Evolutionary conservation across 2,113 vertebrate species (phyloP), one percentile per base, ranked within the genome.

Genomic region (Hystrix brachyura): DNA sequence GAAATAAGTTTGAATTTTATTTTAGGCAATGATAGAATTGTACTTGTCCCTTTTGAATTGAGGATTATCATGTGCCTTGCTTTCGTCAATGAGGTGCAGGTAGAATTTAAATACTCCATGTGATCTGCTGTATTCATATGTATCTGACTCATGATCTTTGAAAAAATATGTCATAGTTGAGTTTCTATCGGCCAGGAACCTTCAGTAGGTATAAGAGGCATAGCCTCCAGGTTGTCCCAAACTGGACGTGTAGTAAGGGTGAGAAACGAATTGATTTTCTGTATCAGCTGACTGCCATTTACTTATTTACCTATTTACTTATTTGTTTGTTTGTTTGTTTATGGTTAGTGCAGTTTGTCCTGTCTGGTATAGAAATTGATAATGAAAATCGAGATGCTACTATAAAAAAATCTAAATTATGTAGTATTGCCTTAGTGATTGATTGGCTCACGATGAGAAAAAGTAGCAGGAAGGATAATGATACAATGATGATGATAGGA

Each of bases 191-290:
- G 57, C 34, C 32, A 74, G 51, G 57, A 72, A 38, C 6, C 43
- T 48, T 95, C 55, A 59, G 53, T 89, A 72, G 72, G 90, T 92
- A 11, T 48, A 78, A 55, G 57, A 64, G 53, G 25, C 19, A 96
- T 48, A 92, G 7, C n/a, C 87, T 95, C 55, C 27, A 53, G 71
- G 62, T 57, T 76, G 25, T 92, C 59, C 85, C 15, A 94, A 83
- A 88, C 27, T 96, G 55, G 14, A 90, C 21, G 60, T n/a, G 57
- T 43, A 60, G 17, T 82, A 94, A 94, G 57, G 43, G 59, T 81
- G 53, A 95, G 67, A 93, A 69, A 91, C 67, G 21, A 91, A 69
- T 19, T 29, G 21, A 65, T 90, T 91, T 93, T 32, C 46, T 80
- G 38, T 46, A 21, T 57, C 67, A n/a, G n/a, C 7, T 53, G 15